phyloP scores from a whole-genome alignment of 1,140 invertebrate genomes.

The Penaeus indicus region DNA sequence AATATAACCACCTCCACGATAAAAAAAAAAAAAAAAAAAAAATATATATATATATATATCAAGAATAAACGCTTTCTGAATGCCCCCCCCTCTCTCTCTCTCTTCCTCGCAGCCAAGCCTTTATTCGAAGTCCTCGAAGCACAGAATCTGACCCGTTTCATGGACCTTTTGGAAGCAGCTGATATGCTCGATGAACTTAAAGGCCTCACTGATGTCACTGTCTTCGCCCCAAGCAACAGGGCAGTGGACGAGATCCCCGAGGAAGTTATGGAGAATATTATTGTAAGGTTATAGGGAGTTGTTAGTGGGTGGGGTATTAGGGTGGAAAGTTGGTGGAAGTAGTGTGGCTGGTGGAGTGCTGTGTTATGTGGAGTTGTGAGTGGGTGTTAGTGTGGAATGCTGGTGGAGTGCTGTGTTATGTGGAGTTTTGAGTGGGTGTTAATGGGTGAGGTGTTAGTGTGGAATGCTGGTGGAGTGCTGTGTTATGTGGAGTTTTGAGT shows the following conservation, averaged over 20 bases:
- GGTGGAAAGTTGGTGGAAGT: no score
- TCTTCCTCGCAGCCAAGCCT: constrained; percentile 68
- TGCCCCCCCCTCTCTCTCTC: not conserved
- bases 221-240: constrained; percentile 74
- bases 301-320: no score
- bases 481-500: no score
- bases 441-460: no score
- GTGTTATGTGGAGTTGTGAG: no score
- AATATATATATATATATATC: constrained; percentile 1
- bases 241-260: constrained; percentile 70
- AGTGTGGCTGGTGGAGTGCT: no score
- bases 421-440: no score
- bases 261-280: constrained; percentile 50
- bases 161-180: constrained; percentile 70
- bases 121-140: constrained; percentile 69
- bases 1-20: no score
- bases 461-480: no score
- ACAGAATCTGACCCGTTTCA: constrained; percentile 71
- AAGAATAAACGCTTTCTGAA: not conserved
- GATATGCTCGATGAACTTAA: constrained; percentile 71
- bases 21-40: not conserved
- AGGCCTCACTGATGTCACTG: constrained; percentile 72
- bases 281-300: constrained; percentile 11
- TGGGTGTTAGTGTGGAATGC: no score
- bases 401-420: no score